Base-by-base conservation (phyloP, 2,113 vertebrate species). In the Desmodus rotundus region DNA sequence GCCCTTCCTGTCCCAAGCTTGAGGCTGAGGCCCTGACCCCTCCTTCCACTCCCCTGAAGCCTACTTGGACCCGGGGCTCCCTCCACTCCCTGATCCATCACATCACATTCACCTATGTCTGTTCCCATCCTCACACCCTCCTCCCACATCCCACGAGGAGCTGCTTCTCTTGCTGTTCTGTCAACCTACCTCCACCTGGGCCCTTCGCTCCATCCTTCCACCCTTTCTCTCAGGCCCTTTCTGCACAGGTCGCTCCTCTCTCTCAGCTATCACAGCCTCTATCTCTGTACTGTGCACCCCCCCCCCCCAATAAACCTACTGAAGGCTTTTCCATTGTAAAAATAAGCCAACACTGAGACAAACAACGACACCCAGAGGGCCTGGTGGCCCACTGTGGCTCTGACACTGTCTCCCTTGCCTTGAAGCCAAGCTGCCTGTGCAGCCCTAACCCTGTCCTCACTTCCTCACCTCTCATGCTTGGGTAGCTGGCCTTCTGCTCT, bases 291-390 rank as follows among this genome's bases (percentile, higher is more conserved):
- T 7, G 33, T 43, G 10, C 52, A n/a, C 9, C 24, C 24, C 5
- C 12, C 4, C 61, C 13, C 61, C 24, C 24, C 58, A 28, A 3
- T 41, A 70, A 80, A 28, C 28, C 38, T 26, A 12, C 4, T 5
- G 11, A 31, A 65, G n/a, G 4, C 36, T 67, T 38, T 82, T 77
- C 28, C 67, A 28, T 41, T 33, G 47, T 38, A 33, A 70, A 87
- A 87, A 22, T 1, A 67, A 88, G 56, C 26, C 20, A 28, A n/a
- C 16, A 43, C 14, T 73, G 50, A 68, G 50, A 41, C 43, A 56
- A 58, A 20, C 16, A 19, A 2, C 0, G 7, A n/a, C 26, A n/a
- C 1, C 12, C 16, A 9, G 0, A 22, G 52, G 54, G 41, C 54
- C 68, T 24, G 7, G 20, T 7, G 50, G 28, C 19, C 19, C 31